Conservation (phyloP, 2,113 vertebrate species). For the Macquaria ambigua region DNA sequence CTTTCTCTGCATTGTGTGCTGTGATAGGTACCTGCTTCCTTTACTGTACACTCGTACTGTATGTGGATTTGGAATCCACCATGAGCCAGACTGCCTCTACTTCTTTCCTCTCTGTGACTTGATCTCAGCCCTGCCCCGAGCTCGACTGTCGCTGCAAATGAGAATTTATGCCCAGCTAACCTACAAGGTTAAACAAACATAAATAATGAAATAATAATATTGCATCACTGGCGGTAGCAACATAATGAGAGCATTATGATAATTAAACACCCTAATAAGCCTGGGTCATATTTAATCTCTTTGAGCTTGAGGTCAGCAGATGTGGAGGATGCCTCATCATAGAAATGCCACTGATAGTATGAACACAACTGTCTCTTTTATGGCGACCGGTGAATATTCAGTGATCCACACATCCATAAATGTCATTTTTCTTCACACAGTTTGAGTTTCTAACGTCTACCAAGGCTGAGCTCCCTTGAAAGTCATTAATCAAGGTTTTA, state of each 20-base stretch:
- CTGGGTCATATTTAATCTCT: conserved; percentile 70
- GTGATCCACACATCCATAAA: neutral
- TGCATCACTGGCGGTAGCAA: conserved; percentile 18
- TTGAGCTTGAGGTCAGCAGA: conserved; percentile 69
- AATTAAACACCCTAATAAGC: conserved; percentile 77
- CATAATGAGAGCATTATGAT: conserved; percentile 74
- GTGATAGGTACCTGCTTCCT: neutral
- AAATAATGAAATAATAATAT: conserved; percentile 56
- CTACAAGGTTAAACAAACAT: conserved; percentile 56
- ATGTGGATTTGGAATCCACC: neutral
- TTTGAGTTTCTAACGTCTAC: neutral
- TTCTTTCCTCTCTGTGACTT: neutral
- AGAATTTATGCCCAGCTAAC: conserved; percentile 22
- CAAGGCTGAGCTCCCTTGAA: neutral
- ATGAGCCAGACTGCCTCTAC: neutral
- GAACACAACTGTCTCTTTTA: neutral
- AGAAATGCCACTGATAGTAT: conserved; percentile 38
- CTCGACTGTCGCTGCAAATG: conserved; percentile 26
- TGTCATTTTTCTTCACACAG: neutral
- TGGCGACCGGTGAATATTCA: neutral
- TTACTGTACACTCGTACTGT: neutral
- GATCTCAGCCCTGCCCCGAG: neutral
- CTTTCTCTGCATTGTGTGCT: neutral
- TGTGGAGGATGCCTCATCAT: conserved; percentile 63
- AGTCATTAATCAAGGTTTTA: conserved; percentile 45